Conservation (phyloP, 2,888 invertebrate species). For the Digitonthophagus gazella region DNA sequence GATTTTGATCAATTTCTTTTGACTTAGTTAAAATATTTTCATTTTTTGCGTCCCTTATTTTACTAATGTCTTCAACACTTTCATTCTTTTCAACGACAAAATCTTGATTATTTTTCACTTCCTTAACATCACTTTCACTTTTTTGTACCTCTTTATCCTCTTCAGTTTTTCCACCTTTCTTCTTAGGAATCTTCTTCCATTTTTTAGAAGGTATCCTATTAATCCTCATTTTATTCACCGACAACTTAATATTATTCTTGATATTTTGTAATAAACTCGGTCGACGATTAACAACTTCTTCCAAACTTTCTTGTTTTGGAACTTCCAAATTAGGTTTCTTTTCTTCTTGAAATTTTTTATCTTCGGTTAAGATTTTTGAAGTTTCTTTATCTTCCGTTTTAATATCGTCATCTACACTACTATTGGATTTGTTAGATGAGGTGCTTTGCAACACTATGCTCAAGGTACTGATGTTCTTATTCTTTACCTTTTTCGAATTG, state of each 20-base stretch:
- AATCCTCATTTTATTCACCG: constrained; percentile 21
- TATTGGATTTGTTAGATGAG: not conserved
- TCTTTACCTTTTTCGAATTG: constrained; percentile 22
- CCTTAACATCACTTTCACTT: too few relatives aligned
- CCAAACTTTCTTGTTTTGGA: not conserved
- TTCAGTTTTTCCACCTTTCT: constrained; percentile 20
- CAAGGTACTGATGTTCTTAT: constrained; percentile 33
- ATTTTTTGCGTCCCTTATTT: not conserved
- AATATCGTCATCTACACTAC: not conserved
- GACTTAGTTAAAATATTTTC: constrained; percentile 8
- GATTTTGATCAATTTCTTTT: constrained; percentile 15
- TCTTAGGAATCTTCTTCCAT: constrained; percentile 19
- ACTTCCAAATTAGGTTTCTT: not conserved
- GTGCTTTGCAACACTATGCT: constrained; percentile 32
- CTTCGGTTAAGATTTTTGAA: not conserved
- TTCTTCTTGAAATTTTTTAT: not conserved
- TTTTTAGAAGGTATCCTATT: constrained; percentile 19
- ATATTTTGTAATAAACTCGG: constrained; percentile 22
- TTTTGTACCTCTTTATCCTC: too few relatives aligned
- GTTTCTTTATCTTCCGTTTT: not conserved
- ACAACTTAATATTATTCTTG: constrained; percentile 24
- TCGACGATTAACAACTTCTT: constrained; percentile 4
- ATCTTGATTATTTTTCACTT: too few relatives aligned
- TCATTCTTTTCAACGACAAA: too few relatives aligned
- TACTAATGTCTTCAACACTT: not conserved